These are phyloP conservation scores for Drosophila infuscata DNA, from an alignment of 2,888 invertebrate genomes.

Conservation along the genomic window DNA sequence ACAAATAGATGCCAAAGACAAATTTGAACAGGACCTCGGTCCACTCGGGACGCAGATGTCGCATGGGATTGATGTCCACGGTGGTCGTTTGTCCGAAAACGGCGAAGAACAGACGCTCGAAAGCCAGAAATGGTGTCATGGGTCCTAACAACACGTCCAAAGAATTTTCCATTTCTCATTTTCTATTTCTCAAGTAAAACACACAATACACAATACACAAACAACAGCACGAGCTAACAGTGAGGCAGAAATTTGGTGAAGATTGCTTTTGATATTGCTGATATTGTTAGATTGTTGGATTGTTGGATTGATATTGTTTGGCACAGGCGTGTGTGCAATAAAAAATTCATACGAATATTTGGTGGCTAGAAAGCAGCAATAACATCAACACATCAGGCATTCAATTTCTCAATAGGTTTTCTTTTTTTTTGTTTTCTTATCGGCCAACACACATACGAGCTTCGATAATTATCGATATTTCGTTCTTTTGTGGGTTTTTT, in stretches of 20 bases:
- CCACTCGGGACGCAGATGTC: slow-evolving; percentile 90
- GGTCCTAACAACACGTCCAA: slow-evolving; percentile 79
- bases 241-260: slow-evolving; percentile 35
- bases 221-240: slow-evolving; percentile 43
- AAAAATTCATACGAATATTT: slow-evolving; percentile 37
- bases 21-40: slow-evolving; percentile 94
- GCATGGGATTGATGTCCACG: slow-evolving; percentile 92
- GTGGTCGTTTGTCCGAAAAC: slow-evolving; percentile 97
- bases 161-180: slow-evolving; percentile 34
- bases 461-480: slow-evolving; percentile 54
- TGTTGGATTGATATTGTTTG: slow-evolving; percentile 34
- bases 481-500: slow-evolving; percentile 34
- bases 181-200: slow-evolving; percentile 8
- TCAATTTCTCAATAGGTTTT: slow-evolving; percentile 16
- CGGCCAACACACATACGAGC: slow-evolving; percentile 61
- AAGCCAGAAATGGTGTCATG: slow-evolving; percentile 95
- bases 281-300: slow-evolving; percentile 34
- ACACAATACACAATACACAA: slow-evolving; percentile 18
- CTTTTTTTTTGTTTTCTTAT: slow-evolving; percentile 27
- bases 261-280: slow-evolving; percentile 39
- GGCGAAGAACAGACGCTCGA: slow-evolving; percentile 99
- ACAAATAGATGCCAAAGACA: slow-evolving; percentile 98
- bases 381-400: slow-evolving; percentile 65
- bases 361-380: slow-evolving; percentile 51
- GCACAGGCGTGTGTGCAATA: slow-evolving; percentile 78